These are phyloP conservation scores for Melieria crassipennis DNA, from an alignment of 2,888 invertebrate genomes.

Conservation along the genomic window DNA sequence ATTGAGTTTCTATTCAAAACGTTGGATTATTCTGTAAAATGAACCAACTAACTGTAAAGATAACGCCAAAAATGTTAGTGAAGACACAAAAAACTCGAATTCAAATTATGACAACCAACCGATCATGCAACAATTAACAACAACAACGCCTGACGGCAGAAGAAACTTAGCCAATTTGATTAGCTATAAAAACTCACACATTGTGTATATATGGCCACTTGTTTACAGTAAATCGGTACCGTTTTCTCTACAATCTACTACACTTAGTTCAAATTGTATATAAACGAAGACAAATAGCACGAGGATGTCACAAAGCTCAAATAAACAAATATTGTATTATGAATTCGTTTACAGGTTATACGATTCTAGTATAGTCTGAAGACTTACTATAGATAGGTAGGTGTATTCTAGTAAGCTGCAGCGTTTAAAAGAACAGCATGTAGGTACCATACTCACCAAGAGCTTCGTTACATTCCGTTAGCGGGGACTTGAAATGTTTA, in stretches of 20 bases:
- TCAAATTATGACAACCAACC: not conserved
- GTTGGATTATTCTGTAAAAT: slow-evolving; percentile 22
- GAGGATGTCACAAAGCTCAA: slow-evolving; percentile 45
- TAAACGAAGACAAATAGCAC: slow-evolving; percentile 36
- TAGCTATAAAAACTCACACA: too few species aligned
- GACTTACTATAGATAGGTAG: not conserved
- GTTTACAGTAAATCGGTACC: not conserved
- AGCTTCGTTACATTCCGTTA: too few species aligned
- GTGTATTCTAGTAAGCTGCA: too few species aligned
- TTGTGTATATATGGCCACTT: too few species aligned
- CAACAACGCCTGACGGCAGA: too few species aligned
- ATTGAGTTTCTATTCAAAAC: slow-evolving; percentile 2
- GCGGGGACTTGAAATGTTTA: too few species aligned
- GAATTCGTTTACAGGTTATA: too few species aligned
- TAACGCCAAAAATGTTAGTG: slow-evolving; percentile 51
- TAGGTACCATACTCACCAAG: slow-evolving; percentile 11
- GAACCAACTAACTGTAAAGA: slow-evolving; percentile 48
- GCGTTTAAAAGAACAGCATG: slow-evolving; percentile 9
- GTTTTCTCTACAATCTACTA: slow-evolving; percentile 4
- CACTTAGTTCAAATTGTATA: slow-evolving; percentile 30
- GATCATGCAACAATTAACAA: too few species aligned
- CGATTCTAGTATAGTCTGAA: not conserved
- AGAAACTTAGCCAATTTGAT: too few species aligned
- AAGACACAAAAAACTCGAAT: slow-evolving; percentile 27
- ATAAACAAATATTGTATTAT: slow-evolving; percentile 21